A percentile compares a stretch with the other conserved stretches of the same genome.
Conservation (phyloP, 2,888 invertebrate species). For the Agrochola macilenta region DNA sequence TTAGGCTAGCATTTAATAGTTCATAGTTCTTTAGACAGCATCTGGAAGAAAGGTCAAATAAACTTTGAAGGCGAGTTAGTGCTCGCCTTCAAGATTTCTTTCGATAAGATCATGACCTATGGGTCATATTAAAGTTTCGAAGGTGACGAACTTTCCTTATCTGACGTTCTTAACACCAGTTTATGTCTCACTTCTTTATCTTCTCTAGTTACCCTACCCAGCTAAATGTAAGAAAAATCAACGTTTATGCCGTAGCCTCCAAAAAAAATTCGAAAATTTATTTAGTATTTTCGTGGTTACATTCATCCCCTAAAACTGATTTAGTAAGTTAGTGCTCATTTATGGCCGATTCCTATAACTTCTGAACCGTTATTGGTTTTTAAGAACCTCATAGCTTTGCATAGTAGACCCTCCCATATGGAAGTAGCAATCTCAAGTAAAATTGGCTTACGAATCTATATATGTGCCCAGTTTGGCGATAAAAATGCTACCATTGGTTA, state of each 20-base stretch:
- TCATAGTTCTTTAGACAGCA: background rate
- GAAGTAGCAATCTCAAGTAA: no score
- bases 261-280: background rate
- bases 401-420: no score
- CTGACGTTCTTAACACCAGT: background rate
- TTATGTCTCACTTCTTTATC: background rate
- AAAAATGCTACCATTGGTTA: no score
- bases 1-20: background rate
- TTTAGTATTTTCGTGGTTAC: background rate
- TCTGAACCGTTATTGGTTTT: no score
- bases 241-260: background rate
- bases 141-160: background rate
- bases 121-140: background rate
- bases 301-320: background rate
- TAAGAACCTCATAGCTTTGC: no score
- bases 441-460: no score
- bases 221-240: background rate
- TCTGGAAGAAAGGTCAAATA: background rate
- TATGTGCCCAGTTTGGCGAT: no score
- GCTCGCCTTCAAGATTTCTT: slow-evolving; percentile 1
- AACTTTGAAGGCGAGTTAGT: background rate
- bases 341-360: no score
- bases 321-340: background rate
- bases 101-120: background rate
- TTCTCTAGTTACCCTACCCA: background rate